A percentile compares a stretch with the other conserved stretches of the same genome.
Conservation (phyloP, 1,140 invertebrate species). For the Hyposmocoma kahamanoa region DNA sequence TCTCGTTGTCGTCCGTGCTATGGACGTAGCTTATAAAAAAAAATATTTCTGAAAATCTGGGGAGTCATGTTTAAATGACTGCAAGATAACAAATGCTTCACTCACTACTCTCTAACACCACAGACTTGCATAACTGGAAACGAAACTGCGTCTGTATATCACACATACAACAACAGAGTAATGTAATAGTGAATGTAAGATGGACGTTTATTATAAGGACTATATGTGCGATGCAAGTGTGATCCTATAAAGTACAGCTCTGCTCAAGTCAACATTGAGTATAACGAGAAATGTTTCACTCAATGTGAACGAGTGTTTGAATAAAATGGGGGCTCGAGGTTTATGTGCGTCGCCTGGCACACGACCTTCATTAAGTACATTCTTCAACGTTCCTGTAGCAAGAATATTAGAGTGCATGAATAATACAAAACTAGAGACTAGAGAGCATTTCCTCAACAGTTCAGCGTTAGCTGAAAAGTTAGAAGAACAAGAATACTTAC, state of each 20-base stretch:
- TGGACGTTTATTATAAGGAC: neutral
- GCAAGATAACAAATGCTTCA: neutral
- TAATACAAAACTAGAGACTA: neutral
- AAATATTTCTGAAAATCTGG: neutral
- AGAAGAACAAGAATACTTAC: neutral
- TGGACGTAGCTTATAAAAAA: neutral
- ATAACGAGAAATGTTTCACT: neutral
- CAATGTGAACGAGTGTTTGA: no score
- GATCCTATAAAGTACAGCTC: neutral
- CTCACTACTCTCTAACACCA: neutral
- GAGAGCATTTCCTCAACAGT: neutral
- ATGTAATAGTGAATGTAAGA: neutral
- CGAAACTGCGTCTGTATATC: neutral
- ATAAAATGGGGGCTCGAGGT: neutral
- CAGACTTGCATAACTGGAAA: neutral
- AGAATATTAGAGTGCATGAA: neutral
- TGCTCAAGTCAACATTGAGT: neutral
- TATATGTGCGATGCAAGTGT: neutral
- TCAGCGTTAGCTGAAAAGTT: neutral
- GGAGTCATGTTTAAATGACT: neutral
- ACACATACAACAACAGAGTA: neutral
- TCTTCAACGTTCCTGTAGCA: no score
- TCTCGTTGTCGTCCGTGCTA: no score
- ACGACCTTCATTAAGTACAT: no score
- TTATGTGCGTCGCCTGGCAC: neutral